Evolutionary conservation across 2,113 vertebrate species (phyloP), one percentile per base, ranked within the genome.

Genomic region (Megaceryle maxima): DNA sequence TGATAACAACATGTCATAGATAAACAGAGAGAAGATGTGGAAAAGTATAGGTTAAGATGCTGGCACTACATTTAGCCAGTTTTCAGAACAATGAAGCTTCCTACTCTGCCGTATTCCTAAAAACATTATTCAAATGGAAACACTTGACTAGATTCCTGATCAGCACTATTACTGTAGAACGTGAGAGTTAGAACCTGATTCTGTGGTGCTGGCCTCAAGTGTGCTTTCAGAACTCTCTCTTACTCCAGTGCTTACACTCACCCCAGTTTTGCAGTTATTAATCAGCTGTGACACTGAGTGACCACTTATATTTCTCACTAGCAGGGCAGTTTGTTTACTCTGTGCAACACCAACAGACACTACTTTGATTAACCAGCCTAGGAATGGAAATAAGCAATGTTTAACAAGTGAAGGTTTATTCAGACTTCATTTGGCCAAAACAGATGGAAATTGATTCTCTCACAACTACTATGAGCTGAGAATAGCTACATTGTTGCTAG

Each of bases 401-500:
- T 87, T 85, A 64, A 78, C 16, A 73, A 87, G 35, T 48, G 44
- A 62, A 85, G n/a, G 76, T 50, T 89, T 92, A 55, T 80, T 76
- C 64, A 79, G 74, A 73, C 21, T 95, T 96, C 44, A 37, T 62
- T 95, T 73, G 25, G 78, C 78, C 83, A 92, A 96, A 94, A 9
- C 67, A 77, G 87, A 77, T 74, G 50, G 63, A 77, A 94, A 83
- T 80, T 83, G 3, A 74, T 88, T 91, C 96, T 86, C 62, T 90
- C 72, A 83, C 59, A 77, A 88, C 50, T 73, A 85, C 31, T 70
- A 37, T 15, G 22, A 77, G 59, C 74, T 89, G 33, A 84, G 66
- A 91, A 95, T 80, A 94, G 33, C 81, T 85, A 55, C 89, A 94
- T 93, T 92, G 87, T 94, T 94, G 75, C 85, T 91, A 86, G 85